These are phyloP conservation scores for Paratrypauchen microcephalus DNA, from an alignment of 2,797 vertebrate species.

Conservation along the genomic window DNA sequence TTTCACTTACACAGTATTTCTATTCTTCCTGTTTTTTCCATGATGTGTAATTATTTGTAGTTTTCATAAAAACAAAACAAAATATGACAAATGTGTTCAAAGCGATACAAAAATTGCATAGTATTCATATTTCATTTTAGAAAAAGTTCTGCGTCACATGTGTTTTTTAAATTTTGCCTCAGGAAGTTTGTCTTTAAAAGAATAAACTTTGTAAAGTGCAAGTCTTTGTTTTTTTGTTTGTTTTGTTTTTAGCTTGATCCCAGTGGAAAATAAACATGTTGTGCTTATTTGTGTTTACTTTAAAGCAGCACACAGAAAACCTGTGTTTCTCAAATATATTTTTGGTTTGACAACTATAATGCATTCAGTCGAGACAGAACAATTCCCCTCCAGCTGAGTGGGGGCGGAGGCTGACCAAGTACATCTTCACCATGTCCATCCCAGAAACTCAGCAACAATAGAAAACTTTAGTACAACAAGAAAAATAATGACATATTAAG, in stretches of 20 bases:
- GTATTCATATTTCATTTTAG: too few species aligned
- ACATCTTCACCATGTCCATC: slow-evolving; percentile 52
- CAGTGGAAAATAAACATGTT: slow-evolving; percentile 4
- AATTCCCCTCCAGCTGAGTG: slow-evolving; percentile 37
- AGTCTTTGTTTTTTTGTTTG: too few species aligned
- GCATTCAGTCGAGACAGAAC: slow-evolving; percentile 69
- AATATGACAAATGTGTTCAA: too few species aligned
- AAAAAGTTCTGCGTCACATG: too few species aligned
- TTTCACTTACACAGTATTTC: neutral
- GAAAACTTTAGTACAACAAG: slow-evolving; percentile 64
- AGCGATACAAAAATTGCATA: too few species aligned
- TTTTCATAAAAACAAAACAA: too few species aligned
- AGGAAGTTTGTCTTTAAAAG: too few species aligned
- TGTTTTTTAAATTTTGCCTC: too few species aligned
- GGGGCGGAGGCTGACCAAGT: slow-evolving; percentile 21
- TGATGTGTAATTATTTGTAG: too few species aligned
- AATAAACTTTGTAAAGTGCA: too few species aligned
- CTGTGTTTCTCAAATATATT: slow-evolving; percentile 73
- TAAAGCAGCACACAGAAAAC: slow-evolving; percentile 45
- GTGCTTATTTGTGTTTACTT: slow-evolving; percentile 11
- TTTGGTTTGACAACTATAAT: slow-evolving; percentile 79
- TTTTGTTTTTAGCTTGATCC: neutral
- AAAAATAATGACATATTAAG: slow-evolving; percentile 33
- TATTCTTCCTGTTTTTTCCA: neutral
- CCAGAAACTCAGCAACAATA: slow-evolving; percentile 62